Evolutionary conservation across 2,797 vertebrate species (phyloP).

Genomic region (Tapirus indicus): DNA sequence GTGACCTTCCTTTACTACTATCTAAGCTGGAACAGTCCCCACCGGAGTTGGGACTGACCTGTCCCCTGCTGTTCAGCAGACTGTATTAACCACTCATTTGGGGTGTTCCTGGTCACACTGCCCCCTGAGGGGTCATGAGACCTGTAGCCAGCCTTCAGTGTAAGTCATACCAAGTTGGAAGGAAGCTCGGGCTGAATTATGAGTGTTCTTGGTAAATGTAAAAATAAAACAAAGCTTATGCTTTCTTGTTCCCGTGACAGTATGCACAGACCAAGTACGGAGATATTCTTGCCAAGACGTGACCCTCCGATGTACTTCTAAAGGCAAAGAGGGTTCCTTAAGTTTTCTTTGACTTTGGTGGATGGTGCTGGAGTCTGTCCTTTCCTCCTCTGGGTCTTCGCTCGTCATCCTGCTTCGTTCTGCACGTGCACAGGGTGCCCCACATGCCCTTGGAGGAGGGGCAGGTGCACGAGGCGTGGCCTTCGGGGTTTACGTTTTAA

Average conservation of each 20-base stretch:
- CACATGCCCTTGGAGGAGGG: too few species aligned
- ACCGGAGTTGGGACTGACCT: neutral
- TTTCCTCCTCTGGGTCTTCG: neutral
- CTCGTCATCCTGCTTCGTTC: neutral
- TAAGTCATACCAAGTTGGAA: neutral
- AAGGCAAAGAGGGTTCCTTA: neutral
- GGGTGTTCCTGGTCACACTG: too few species aligned
- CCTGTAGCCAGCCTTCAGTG: neutral
- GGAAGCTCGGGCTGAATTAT: neutral
- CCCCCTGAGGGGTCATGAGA: neutral
- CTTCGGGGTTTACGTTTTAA: too few species aligned
- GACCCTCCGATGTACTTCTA: neutral
- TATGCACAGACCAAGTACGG: accelerated
- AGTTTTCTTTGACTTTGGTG: neutral
- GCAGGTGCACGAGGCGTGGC: neutral
- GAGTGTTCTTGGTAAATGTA: too few species aligned
- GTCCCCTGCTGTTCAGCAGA: too few species aligned
- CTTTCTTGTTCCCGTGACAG: accelerated
- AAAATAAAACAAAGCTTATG: neutral
- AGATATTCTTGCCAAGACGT: accelerated
- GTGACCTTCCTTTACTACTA: neutral
- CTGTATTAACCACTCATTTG: too few species aligned
- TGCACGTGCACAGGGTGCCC: neutral
- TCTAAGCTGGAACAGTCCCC: neutral
- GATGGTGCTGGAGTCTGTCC: neutral